phyloP scores from a whole-genome alignment of 2,888 invertebrate genomes.

The Dynastes hyllus region DNA sequence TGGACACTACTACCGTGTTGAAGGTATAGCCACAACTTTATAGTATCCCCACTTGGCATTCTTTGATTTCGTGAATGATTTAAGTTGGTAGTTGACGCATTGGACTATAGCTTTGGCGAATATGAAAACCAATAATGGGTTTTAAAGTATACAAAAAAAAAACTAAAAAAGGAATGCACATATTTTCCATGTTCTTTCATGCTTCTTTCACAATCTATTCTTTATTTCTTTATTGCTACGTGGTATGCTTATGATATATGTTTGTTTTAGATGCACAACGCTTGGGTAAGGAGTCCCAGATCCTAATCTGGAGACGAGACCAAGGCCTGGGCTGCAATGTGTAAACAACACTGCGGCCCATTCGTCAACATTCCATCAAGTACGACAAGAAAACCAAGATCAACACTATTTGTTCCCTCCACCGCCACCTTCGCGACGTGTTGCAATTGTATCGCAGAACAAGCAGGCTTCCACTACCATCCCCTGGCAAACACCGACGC shows the following conservation, averaged over 20 bases:
- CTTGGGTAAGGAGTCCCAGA: conserved; percentile 33
- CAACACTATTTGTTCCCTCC: conserved; percentile 46
- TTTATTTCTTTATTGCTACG: background rate
- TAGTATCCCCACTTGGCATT: too few species aligned
- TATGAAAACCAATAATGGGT: too few species aligned
- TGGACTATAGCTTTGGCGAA: too few species aligned
- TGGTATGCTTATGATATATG: conserved; percentile 10
- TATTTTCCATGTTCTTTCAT: background rate
- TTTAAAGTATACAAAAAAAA: too few species aligned
- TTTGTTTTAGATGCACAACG: conserved; percentile 48
- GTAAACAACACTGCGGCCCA: conserved; percentile 66
- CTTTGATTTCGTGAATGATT: too few species aligned
- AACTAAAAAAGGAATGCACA: background rate
- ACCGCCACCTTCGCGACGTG: conserved; percentile 25
- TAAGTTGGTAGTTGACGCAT: too few species aligned
- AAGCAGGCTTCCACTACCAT: conserved; percentile 3
- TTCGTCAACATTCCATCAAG: conserved; percentile 64
- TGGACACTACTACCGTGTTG: too few species aligned
- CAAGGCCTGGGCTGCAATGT: conserved; percentile 68
- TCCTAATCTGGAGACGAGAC: conserved; percentile 60
- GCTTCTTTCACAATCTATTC: background rate
- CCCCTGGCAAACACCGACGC: conserved; percentile 39
- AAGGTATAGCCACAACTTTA: too few species aligned
- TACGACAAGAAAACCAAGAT: conserved; percentile 45
- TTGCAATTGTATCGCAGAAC: background rate